Conservation (phyloP, 2,797 vertebrate genomes). For the Alectoris magna region DNA sequence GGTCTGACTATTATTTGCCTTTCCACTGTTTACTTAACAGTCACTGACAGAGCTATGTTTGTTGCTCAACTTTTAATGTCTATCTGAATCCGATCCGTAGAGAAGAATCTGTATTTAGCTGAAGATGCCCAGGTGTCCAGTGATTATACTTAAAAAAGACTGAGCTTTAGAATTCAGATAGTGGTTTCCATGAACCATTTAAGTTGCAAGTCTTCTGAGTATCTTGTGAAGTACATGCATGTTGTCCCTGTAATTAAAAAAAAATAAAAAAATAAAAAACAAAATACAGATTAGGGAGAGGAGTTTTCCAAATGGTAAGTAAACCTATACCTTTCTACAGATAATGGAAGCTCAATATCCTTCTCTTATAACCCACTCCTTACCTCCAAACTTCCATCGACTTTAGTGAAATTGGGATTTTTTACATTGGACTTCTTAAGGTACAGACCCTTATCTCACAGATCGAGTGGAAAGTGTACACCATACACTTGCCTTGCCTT, state of each 20-base stretch:
- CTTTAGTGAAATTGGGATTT: background rate
- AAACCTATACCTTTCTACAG: background rate
- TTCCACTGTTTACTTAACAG: background rate
- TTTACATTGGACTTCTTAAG: accelerated
- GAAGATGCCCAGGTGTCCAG: background rate
- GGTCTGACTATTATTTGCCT: background rate
- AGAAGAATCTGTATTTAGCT: background rate
- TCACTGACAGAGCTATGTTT: background rate
- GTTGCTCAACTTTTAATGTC: background rate
- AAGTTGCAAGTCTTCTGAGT: background rate
- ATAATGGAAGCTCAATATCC: background rate
- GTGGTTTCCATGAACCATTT: background rate
- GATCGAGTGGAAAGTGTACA: background rate
- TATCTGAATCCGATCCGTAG: background rate
- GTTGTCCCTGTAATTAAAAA: background rate
- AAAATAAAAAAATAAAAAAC: background rate
- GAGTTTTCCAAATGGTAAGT: background rate
- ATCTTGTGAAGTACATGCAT: background rate
- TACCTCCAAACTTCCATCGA: background rate
- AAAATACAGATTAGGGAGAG: background rate
- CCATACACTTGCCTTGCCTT: background rate
- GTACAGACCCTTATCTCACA: background rate
- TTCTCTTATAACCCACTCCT: background rate
- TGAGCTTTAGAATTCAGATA: background rate
- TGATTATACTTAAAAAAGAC: background rate